Percentiles rank a stretch among this genome's conserved stretches.
phyloP scores from a whole-genome alignment of 2,797 vertebrate genomes.

The Natrix natrix region DNA sequence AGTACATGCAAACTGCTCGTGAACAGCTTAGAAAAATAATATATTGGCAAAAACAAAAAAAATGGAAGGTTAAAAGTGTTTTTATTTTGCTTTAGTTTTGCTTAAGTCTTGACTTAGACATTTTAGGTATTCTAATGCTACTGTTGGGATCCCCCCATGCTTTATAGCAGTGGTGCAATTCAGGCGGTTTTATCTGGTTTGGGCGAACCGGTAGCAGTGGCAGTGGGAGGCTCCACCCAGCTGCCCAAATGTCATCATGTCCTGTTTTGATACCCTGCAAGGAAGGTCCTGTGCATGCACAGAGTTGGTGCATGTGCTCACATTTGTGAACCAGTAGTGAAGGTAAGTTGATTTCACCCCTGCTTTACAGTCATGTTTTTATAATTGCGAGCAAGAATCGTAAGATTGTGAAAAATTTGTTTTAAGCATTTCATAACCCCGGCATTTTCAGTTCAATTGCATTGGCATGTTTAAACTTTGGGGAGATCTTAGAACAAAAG shows the following conservation, averaged over 20 bases:
- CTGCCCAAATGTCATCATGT: too few relatives aligned
- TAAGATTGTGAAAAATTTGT: background rate
- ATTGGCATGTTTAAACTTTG: background rate
- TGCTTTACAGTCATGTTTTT: background rate
- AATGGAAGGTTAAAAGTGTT: background rate
- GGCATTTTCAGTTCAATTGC: background rate
- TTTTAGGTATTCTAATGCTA: background rate
- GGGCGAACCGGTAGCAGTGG: too few relatives aligned
- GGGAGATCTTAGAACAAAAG: background rate
- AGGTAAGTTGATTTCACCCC: too few relatives aligned
- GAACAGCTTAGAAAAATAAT: background rate
- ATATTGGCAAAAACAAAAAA: background rate
- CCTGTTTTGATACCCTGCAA: too few relatives aligned
- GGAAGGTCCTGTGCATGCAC: too few relatives aligned
- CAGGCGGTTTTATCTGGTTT: too few relatives aligned
- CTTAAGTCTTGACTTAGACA: background rate
- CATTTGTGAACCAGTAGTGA: too few relatives aligned
- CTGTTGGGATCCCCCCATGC: background rate
- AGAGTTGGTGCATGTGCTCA: too few relatives aligned
- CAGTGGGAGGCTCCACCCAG: too few relatives aligned
- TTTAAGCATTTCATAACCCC: background rate
- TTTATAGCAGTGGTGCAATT: too few relatives aligned
- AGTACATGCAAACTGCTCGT: conserved; percentile 20
- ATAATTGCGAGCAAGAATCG: background rate
- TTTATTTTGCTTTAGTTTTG: background rate